Evolutionary conservation across 2,797 vertebrate genomes (phyloP).

Genomic region (Pangasius macronema): DNA sequence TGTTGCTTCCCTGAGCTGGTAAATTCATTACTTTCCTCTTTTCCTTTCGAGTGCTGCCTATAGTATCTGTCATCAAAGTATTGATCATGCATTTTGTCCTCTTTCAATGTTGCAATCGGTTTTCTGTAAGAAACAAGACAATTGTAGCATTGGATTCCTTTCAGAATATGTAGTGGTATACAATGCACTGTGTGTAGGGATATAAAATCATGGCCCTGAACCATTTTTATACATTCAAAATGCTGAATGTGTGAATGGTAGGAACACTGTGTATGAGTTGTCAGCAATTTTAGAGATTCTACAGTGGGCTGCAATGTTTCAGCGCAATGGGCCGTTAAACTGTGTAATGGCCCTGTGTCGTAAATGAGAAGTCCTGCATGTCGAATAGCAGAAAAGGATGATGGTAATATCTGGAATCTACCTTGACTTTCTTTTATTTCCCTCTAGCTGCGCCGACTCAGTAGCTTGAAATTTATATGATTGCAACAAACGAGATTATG

Average conservation of each 20-base stretch:
- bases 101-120: conserved; percentile 46
- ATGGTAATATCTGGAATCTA: conserved; percentile 65
- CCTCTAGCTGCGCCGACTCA: conserved; percentile 64
- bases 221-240: conserved; percentile 27
- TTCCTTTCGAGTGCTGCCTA: conserved; percentile 22
- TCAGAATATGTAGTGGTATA: background rate
- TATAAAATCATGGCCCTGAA: conserved; percentile 16
- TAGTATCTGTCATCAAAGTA: conserved; percentile 40
- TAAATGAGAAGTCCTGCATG: conserved; percentile 46
- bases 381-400: conserved; percentile 50
- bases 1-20: conserved; percentile 8
- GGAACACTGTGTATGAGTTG: conserved; percentile 8
- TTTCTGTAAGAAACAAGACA: conserved; percentile 44
- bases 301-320: conserved; percentile 38
- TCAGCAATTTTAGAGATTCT: conserved; percentile 27
- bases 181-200: background rate
- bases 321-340: conserved; percentile 46
- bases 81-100: conserved; percentile 47
- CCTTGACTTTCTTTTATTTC: conserved; percentile 56
- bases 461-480: conserved; percentile 72
- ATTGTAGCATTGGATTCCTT: conserved; percentile 12
- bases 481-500: conserved; percentile 69
- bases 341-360: conserved; percentile 38
- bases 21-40: conserved; percentile 27
- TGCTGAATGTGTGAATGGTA: conserved; percentile 8